Conservation (phyloP, 2,113 vertebrate genomes). For the Microtus ochrogaster region DNA sequence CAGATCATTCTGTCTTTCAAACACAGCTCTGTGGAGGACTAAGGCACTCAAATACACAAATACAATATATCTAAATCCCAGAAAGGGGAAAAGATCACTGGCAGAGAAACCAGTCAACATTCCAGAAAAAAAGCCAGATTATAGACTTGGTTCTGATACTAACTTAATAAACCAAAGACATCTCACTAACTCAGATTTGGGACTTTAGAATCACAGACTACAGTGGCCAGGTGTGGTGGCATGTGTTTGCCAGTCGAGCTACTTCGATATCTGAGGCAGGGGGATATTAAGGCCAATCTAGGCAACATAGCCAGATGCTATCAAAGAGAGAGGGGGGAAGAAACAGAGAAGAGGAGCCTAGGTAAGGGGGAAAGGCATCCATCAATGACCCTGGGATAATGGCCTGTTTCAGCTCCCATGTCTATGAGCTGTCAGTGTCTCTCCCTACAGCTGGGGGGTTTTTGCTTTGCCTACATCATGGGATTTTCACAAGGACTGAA, state of each 20-base stretch:
- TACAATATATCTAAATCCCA: neutral
- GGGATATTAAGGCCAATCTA: neutral
- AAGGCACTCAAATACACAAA: slow-evolving; percentile 10
- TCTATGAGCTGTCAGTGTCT: neutral
- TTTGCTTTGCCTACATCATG: neutral
- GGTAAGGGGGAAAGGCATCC: neutral
- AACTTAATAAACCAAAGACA: neutral
- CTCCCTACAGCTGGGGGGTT: neutral
- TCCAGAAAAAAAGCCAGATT: neutral
- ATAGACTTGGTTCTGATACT: neutral
- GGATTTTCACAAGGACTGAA: neutral
- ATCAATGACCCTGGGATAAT: neutral
- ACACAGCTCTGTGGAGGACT: neutral
- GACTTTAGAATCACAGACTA: neutral
- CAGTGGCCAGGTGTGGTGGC: too few relatives aligned
- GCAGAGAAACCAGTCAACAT: neutral
- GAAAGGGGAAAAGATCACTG: neutral
- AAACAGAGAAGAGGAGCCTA: neutral
- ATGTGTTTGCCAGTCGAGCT: neutral
- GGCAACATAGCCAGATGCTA: neutral
- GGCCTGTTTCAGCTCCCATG: neutral
- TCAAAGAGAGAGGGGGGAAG: neutral
- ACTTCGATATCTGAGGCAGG: neutral
- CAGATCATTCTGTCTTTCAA: neutral
- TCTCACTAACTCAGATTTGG: neutral